Percentiles rank a stretch among this genome's conserved stretches.
Evolutionary conservation across 2,113 vertebrate species (phyloP).

Genomic region (Petromus typicus): DNA sequence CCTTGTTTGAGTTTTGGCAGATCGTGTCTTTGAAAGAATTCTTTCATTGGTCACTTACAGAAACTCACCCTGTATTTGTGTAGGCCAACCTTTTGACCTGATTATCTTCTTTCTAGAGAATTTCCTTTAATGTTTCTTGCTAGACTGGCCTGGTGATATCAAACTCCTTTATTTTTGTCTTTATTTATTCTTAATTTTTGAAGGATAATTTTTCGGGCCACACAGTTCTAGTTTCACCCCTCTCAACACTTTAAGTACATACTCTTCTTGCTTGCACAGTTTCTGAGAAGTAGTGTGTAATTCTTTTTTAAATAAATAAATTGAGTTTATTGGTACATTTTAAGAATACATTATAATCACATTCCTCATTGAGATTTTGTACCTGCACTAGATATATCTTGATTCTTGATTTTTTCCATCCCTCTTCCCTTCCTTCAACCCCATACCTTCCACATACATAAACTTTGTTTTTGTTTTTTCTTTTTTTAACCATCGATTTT

Average conservation of each 20-base stretch:
- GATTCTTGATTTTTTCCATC: too few relatives aligned
- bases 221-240: not conserved
- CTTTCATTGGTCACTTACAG: not conserved
- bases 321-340: too few relatives aligned
- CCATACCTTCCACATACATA: too few relatives aligned
- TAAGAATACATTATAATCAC: too few relatives aligned
- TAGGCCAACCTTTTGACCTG: not conserved
- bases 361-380: too few relatives aligned
- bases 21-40: not conserved
- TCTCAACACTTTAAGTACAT: not conserved
- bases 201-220: not conserved
- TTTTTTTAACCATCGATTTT: too few relatives aligned
- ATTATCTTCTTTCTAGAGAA: not conserved
- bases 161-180: not conserved
- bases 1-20: not conserved
- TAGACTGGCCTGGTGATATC: not conserved
- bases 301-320: not conserved
- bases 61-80: not conserved
- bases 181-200: not conserved
- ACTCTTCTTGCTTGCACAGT: not conserved
- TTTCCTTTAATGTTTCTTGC: not conserved
- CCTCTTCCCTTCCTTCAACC: too few relatives aligned
- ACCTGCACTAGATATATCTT: too few relatives aligned
- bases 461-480: too few relatives aligned
- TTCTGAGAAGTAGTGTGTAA: not conserved